A percentile compares a stretch with the other conserved stretches of the same genome.
Evolutionary conservation across 2,113 vertebrate genomes (phyloP).

Genomic region (Takifugu bimaculatus): DNA sequence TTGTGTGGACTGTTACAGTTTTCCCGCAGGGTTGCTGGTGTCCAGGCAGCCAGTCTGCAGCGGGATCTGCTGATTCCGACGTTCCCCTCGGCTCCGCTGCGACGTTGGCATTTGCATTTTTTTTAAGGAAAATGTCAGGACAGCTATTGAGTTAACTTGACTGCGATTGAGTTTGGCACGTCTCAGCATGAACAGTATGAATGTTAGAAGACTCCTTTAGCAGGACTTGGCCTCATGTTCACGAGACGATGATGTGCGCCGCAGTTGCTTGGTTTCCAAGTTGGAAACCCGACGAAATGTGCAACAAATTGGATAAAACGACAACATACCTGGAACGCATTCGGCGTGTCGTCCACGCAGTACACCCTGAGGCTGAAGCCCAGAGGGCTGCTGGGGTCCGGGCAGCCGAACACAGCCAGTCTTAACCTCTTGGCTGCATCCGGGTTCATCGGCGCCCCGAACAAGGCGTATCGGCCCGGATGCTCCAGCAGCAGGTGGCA

Average conservation of each 20-base stretch:
- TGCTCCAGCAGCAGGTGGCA: conserved; percentile 92
- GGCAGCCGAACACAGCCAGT: conserved; percentile 90
- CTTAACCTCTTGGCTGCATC: conserved; percentile 89
- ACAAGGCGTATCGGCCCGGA: conserved; percentile 90
- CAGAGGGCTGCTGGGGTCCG: conserved; percentile 81
- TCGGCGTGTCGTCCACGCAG: conserved; percentile 95
- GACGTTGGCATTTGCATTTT: conserved; percentile 2
- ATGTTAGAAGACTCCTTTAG: too few relatives aligned
- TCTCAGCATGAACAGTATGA: too few relatives aligned
- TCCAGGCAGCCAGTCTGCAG: too few relatives aligned
- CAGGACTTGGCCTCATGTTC: too few relatives aligned
- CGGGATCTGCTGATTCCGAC: too few relatives aligned
- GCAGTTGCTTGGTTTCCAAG: not conserved
- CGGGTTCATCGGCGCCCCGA: conserved; percentile 87
- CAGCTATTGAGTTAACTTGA: not conserved
- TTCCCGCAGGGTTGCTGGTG: too few relatives aligned
- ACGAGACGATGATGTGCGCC: too few relatives aligned
- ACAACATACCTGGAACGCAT: conserved; percentile 87
- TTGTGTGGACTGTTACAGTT: not conserved
- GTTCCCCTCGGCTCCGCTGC: not conserved
- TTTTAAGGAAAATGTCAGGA: conserved; percentile 6
- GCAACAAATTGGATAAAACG: not conserved
- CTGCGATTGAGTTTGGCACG: not conserved
- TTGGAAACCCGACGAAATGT: not conserved
- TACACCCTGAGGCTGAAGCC: conserved; percentile 94